Evolutionary conservation across 2,797 vertebrate species (phyloP).

Genomic region (Clarias laeviceps): DNA sequence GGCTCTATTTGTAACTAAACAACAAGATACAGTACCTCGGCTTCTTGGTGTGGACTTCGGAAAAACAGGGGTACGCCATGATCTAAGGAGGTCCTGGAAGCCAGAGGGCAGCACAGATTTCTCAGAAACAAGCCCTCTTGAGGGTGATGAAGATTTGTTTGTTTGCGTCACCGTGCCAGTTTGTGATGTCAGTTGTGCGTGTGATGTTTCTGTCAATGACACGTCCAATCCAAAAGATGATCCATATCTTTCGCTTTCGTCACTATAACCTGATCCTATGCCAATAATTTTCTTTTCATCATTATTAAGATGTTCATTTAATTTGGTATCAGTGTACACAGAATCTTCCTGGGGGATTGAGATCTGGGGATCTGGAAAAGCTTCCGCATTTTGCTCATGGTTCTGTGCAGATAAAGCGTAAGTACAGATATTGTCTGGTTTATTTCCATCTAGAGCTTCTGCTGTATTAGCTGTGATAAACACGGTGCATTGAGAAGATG

Average conservation of each 20-base stretch:
- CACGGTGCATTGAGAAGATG: conserved; percentile 15
- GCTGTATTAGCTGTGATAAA: background rate
- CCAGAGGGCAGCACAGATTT: conserved; percentile 57
- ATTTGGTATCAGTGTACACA: background rate
- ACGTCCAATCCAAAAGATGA: conserved; percentile 73
- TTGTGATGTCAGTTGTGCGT: conserved; percentile 59
- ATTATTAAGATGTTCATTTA: background rate
- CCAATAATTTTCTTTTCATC: conserved; percentile 25
- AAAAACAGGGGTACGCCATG: conserved; percentile 49
- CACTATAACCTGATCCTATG: conserved; percentile 62
- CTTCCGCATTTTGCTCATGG: conserved; percentile 22
- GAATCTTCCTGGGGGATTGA: background rate
- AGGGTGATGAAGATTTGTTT: conserved; percentile 61
- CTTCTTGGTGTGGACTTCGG: conserved; percentile 56
- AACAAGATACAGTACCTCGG: conserved; percentile 65
- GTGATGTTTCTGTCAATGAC: conserved; percentile 68
- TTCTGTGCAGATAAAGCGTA: conserved; percentile 8
- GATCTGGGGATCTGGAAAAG: background rate
- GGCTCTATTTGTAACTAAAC: background rate
- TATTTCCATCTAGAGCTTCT: conserved; percentile 31
- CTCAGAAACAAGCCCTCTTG: conserved; percentile 60
- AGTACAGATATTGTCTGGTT: conserved; percentile 17
- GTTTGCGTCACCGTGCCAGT: conserved; percentile 64
- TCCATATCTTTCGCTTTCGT: conserved; percentile 67
- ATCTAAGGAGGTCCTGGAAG: conserved; percentile 60